Evolutionary conservation across 2,888 invertebrate species (phyloP).

Genomic region (Lasioglossum lativentre): DNA sequence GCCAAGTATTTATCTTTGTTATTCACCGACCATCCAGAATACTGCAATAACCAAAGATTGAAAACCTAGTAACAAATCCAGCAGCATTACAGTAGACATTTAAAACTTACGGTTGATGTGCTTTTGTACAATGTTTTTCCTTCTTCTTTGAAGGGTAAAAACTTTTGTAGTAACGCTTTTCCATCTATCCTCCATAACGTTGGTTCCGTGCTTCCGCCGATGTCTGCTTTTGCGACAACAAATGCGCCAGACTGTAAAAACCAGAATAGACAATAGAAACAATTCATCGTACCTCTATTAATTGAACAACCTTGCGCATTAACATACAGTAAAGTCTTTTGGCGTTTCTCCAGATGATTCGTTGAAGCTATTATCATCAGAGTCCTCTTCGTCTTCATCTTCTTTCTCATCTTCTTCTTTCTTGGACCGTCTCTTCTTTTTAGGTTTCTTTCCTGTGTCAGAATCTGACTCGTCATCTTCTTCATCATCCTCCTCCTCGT

Average conservation of each 20-base stretch:
- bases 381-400: constrained; percentile 82
- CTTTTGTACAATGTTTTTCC: constrained; percentile 85
- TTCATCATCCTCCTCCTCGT: constrained; percentile 81
- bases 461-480: constrained; percentile 82
- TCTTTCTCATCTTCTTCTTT: constrained; percentile 82
- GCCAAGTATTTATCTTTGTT: constrained; percentile 85
- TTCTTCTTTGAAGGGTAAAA: constrained; percentile 86
- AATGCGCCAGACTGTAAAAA: constrained; percentile 86
- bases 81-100: not conserved
- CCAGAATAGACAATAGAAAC: constrained; percentile 45
- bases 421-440: constrained; percentile 78
- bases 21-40: constrained; percentile 85
- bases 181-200: constrained; percentile 88
- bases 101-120: constrained; percentile 85
- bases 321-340: constrained; percentile 82
- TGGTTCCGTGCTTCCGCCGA: constrained; percentile 85
- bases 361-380: constrained; percentile 81
- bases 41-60: constrained; percentile 77
- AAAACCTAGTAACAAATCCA: not conserved
- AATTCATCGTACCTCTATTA: not conserved
- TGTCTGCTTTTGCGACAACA: constrained; percentile 86
- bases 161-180: constrained; percentile 87
- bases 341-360: constrained; percentile 81
- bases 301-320: too few relatives aligned
- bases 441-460: constrained; percentile 79